Conservation (phyloP, 92 coral and sea anemone genomes). For the Blastomussa wellsi region DNA sequence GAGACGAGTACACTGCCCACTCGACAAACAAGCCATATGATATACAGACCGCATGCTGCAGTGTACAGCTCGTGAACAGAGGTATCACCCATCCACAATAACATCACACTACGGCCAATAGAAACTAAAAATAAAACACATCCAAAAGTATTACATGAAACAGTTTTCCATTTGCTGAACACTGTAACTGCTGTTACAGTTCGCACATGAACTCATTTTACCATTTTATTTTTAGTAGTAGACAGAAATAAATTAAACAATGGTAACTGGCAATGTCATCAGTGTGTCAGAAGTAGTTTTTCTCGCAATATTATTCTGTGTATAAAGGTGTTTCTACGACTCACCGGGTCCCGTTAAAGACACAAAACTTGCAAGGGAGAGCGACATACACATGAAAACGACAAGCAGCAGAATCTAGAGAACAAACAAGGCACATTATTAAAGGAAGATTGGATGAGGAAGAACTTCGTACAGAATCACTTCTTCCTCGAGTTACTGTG, state of each 20-base stretch:
- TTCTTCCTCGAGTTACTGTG: too few relatives aligned
- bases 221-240: too few relatives aligned
- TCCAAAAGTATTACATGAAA: neutral
- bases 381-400: conserved; percentile 83
- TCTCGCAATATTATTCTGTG: neutral
- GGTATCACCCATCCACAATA: conserved; percentile 81
- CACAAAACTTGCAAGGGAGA: conserved; percentile 92
- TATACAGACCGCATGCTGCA: conserved; percentile 96
- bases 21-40: conserved; percentile 94
- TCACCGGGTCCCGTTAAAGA: conserved; percentile 91
- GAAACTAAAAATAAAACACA: conserved; percentile 78
- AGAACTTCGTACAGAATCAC: too few relatives aligned
- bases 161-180: too few relatives aligned
- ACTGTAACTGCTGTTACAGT: too few relatives aligned
- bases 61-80: conserved; percentile 98
- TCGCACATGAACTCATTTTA: too few relatives aligned
- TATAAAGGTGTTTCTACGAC: neutral
- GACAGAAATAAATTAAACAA: too few relatives aligned
- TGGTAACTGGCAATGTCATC: too few relatives aligned
- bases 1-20: conserved; percentile 71
- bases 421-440: conserved; percentile 1
- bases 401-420: conserved; percentile 80
- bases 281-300: neutral
- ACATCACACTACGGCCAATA: conserved; percentile 95
- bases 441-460: neutral